Evolutionary conservation across 2,888 invertebrate genomes (phyloP).

Genomic region (Chromoteleia sp.): DNA sequence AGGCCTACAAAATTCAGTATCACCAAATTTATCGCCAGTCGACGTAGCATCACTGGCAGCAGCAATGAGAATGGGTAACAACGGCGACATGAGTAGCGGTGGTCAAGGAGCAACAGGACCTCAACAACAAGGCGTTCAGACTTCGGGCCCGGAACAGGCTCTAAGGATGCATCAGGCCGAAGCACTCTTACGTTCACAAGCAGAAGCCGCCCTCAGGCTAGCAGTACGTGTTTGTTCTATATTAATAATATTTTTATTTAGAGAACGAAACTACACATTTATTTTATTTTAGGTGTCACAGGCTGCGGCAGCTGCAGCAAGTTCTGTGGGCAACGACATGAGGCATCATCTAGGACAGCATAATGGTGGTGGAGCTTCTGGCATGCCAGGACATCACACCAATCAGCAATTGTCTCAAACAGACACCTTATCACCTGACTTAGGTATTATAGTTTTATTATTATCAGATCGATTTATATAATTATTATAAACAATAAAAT

Average conservation of each 20-base stretch:
- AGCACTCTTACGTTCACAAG: constrained; percentile 92
- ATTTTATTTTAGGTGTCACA: constrained; percentile 81
- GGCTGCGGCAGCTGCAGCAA: constrained; percentile 82
- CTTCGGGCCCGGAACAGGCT: constrained; percentile 85
- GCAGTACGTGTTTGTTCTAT: constrained; percentile 86
- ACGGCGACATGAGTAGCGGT: constrained; percentile 82
- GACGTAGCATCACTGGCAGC: constrained; percentile 83
- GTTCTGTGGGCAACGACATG: constrained; percentile 84
- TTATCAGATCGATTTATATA: not conserved
- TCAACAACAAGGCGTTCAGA: constrained; percentile 82
- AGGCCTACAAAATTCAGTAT: constrained; percentile 84
- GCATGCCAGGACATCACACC: constrained; percentile 83
- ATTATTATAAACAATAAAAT: not conserved
- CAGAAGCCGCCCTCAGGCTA: constrained; percentile 92
- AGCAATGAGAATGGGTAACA: constrained; percentile 85
- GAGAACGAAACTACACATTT: not conserved
- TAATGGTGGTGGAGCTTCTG: constrained; percentile 82
- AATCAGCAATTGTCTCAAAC: constrained; percentile 83
- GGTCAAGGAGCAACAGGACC: constrained; percentile 83
- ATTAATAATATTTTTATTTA: not conserved
- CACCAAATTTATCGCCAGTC: constrained; percentile 83
- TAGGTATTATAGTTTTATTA: constrained; percentile 75
- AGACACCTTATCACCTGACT: constrained; percentile 82
- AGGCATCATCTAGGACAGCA: constrained; percentile 84
- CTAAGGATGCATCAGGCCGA: constrained; percentile 91